A percentile compares a stretch with the other conserved stretches of the same genome.
Conservation (phyloP, 92 coral and sea anemone species). For the Blastomussa wellsi region DNA sequence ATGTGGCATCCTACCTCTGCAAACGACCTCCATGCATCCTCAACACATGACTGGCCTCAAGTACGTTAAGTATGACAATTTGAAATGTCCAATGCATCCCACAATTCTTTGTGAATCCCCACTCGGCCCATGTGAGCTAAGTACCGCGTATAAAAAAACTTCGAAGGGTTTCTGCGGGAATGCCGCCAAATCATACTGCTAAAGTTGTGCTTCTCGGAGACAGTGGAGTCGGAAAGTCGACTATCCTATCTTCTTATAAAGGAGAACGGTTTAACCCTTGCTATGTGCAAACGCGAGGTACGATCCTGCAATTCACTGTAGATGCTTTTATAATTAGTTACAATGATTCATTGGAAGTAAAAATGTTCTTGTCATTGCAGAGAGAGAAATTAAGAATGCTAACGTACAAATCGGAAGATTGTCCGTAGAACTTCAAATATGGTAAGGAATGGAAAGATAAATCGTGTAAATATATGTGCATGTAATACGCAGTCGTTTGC, state of each 20-base stretch:
- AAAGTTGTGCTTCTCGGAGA: conserved; percentile 89
- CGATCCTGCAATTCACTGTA: too few species aligned
- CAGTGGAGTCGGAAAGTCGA: conserved; percentile 92
- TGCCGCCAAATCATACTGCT: conserved; percentile 19
- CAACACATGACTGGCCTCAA: not conserved
- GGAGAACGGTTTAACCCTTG: conserved; percentile 75
- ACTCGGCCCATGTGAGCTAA: not conserved
- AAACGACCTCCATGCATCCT: too few species aligned
- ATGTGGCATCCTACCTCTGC: too few species aligned
- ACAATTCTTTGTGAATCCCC: not conserved
- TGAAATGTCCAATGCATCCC: not conserved
- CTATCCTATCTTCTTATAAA: conserved; percentile 59
- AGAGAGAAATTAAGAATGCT: conserved; percentile 49
- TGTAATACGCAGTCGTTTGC: too few species aligned
- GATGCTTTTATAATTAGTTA: conserved; percentile 1
- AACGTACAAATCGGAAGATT: conserved; percentile 28
- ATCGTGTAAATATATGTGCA: too few species aligned
- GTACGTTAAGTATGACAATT: not conserved
- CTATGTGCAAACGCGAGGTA: conserved; percentile 78
- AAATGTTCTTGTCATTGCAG: conserved; percentile 26
- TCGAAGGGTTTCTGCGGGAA: not conserved
- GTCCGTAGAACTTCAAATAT: conserved; percentile 65
- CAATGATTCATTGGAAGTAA: too few species aligned
- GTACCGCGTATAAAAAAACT: not conserved
- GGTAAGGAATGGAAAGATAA: conserved; percentile 42